These are phyloP conservation scores for Temnothorax curvispinosus DNA, from an alignment of 1,140 invertebrate species.

Conservation along the genomic window DNA sequence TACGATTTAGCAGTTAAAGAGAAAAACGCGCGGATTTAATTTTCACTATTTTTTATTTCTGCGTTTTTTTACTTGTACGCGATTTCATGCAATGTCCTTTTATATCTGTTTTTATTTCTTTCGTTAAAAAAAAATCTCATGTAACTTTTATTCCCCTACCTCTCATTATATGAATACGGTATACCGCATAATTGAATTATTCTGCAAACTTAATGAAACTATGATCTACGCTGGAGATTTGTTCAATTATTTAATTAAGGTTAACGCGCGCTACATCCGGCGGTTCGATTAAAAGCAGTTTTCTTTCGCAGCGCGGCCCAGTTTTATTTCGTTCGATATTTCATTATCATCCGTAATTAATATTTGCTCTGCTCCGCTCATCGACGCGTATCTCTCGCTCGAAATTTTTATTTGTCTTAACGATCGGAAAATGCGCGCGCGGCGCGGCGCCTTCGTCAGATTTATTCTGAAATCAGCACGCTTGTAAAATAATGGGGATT, in stretches of 20 bases:
- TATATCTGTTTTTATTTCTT: conserved; percentile 15
- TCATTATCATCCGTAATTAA: conserved; percentile 51
- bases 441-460: not conserved
- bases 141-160: conserved; percentile 13
- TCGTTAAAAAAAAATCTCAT: conserved; percentile 17
- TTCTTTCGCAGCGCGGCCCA: conserved; percentile 28
- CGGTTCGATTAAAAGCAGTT: conserved; percentile 52
- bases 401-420: conserved; percentile 47
- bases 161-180: not conserved
- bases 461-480: not conserved
- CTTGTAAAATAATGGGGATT: conserved; percentile 58
- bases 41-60: not conserved
- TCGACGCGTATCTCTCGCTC: not conserved
- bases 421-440: conserved; percentile 30
- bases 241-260: conserved; percentile 70
- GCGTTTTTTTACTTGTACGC: not conserved
- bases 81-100: conserved; percentile 13
- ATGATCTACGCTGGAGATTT: conserved; percentile 63
- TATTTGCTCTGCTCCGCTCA: conserved; percentile 31
- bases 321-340: conserved; percentile 45
- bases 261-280: conserved; percentile 82
- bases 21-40: not conserved
- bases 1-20: not conserved
- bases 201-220: conserved; percentile 29
- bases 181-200: conserved; percentile 19